Percentiles rank a stretch among this genome's conserved stretches.
Evolutionary conservation across 2,113 vertebrate species (phyloP).

Genomic region (Prunella himalayana): DNA sequence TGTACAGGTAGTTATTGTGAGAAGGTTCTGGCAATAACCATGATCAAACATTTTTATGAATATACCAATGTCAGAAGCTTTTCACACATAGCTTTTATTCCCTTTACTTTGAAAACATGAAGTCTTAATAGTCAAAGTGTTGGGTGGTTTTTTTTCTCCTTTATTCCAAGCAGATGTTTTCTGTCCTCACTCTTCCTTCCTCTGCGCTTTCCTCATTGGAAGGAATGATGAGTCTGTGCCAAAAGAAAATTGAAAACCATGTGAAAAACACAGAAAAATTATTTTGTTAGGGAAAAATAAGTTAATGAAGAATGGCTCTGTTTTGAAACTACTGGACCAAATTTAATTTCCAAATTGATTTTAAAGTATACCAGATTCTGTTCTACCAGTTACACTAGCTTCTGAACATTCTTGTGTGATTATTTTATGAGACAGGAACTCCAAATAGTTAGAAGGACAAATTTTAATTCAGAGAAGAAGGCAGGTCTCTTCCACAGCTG

Average conservation of each 20-base stretch:
- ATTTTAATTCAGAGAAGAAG: neutral
- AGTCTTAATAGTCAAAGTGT: neutral
- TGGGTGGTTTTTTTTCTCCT: neutral
- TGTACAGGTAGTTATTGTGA: neutral
- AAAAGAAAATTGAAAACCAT: slow-evolving; percentile 26
- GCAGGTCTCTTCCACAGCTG: neutral
- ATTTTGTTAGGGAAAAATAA: slow-evolving; percentile 19
- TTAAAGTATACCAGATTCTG: neutral
- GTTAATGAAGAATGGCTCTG: neutral
- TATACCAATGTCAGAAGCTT: neutral
- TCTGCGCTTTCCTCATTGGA: neutral
- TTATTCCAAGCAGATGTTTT: slow-evolving; percentile 51
- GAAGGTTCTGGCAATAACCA: neutral
- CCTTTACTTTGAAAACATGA: slow-evolving; percentile 1
- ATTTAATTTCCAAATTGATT: neutral
- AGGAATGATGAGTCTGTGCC: slow-evolving; percentile 10
- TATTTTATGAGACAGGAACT: neutral
- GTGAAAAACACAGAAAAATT: slow-evolving; percentile 2
- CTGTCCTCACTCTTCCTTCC: neutral
- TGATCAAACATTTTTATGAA: neutral
- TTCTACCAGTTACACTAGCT: neutral
- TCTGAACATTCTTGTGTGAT: neutral
- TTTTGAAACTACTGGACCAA: neutral
- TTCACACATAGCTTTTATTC: neutral
- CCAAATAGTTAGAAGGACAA: neutral